These are phyloP conservation scores for Dryocosmus kuriphilus DNA, from an alignment of 2,888 invertebrate species.

Conservation along the genomic window DNA sequence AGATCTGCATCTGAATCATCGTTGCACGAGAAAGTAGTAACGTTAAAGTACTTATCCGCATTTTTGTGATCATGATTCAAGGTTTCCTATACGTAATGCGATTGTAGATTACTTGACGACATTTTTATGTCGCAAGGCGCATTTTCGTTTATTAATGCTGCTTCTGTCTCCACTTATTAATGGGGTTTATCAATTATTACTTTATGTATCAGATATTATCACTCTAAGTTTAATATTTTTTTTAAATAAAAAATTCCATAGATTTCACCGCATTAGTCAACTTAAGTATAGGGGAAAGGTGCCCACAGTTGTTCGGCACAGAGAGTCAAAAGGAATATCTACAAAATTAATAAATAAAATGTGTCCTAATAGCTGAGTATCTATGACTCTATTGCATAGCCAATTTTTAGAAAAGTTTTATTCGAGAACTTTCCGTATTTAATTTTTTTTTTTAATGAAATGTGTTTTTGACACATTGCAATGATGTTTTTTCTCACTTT, in stretches of 20 bases:
- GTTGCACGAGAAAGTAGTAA: background rate
- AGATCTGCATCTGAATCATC: conserved; percentile 17
- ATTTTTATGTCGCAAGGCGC: background rate
- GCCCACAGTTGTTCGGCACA: no score
- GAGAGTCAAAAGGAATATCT: no score
- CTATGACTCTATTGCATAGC: no score
- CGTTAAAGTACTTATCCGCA: conserved; percentile 25
- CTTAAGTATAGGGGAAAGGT: no score
- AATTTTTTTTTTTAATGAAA: no score
- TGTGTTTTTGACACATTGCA: no score
- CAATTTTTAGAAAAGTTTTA: no score
- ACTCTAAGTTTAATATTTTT: background rate
- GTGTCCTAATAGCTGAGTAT: no score
- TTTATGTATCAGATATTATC: background rate
- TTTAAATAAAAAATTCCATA: background rate
- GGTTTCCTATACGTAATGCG: background rate
- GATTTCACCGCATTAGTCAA: background rate
- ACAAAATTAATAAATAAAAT: no score
- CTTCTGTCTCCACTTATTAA: background rate
- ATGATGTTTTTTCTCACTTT: no score
- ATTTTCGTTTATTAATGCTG: background rate
- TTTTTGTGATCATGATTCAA: conserved; percentile 29
- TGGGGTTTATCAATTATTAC: background rate
- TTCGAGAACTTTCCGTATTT: no score
- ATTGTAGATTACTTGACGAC: background rate